Evolutionary conservation across 2,888 invertebrate species (phyloP), one percentile per base, ranked within the genome.

Genomic region (Merodon equestris): DNA sequence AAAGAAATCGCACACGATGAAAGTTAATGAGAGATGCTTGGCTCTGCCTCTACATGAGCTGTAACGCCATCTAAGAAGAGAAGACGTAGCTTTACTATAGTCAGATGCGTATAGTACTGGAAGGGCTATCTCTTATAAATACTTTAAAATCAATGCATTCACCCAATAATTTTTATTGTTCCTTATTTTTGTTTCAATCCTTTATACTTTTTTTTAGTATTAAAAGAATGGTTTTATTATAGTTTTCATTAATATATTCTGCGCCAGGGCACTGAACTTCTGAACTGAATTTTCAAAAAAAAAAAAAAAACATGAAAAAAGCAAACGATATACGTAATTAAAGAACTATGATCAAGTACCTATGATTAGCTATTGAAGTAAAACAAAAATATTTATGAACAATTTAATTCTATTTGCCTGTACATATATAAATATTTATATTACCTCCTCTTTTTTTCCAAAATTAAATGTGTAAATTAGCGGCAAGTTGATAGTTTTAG

Each of bases 251-350:
- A 27, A 27, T 4, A 27, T 4, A 12, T 14, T 34, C 7, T 15
- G 40, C 54, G 58, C 71, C 66, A 67, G 67, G 18, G 60, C 53
- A 67, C n/a, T 47, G 42, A 48, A 36, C 38, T 63, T 77, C 61
- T 63, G 67, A 77, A 70, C 74, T 79, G 74, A 79, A 54, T 60
- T 64, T 73, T 72, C 18, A 4, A 2, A 27, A 27, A 72, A 53
- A 53, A 64, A n/a, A n/a, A n/a, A n/a, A n/a, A n/a, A n/a, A n/a
- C n/a, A n/a, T 70, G 63, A 64, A 73, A 61, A 74, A 51, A 42
- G 38, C 64, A 81, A 75, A 83, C 83, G 83, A 83, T 83, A 83
- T 83, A 83, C 83, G 83, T 83, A 83, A 83, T 82, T 73, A 77
- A 75, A 73, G 50, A 76, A 82, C 76, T 82, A 81, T 82, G 73